phyloP scores from a whole-genome alignment of 2,113 vertebrate species.

The Cettia cetti region DNA sequence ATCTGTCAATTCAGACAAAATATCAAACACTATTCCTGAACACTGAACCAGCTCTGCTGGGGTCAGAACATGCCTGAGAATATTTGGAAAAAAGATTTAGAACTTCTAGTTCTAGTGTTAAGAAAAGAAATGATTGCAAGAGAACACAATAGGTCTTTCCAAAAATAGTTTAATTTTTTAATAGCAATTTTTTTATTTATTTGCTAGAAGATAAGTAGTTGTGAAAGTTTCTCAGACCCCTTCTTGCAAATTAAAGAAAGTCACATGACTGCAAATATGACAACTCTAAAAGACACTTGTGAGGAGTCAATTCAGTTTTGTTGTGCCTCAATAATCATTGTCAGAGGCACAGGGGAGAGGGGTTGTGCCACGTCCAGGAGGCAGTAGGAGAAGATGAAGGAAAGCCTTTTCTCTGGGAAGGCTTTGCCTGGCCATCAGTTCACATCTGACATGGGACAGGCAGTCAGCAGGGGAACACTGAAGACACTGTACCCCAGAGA shows the following conservation, averaged over 20 bases:
- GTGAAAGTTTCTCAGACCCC: not conserved
- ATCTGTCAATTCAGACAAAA: not conserved
- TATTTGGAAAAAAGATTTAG: not conserved
- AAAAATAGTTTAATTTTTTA: not conserved
- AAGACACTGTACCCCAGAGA: not conserved
- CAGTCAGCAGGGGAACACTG: too few relatives aligned
- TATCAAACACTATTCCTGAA: not conserved
- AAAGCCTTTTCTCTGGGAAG: too few relatives aligned
- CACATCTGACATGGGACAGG: not conserved
- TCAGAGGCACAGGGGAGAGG: too few relatives aligned
- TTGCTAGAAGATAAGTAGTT: not conserved
- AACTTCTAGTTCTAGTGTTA: not conserved
- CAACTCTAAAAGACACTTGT: not conserved
- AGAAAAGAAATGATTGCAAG: not conserved
- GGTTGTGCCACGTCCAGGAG: too few relatives aligned
- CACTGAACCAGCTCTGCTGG: not conserved
- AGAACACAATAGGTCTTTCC: not conserved
- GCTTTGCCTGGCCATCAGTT: not conserved
- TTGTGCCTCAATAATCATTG: too few relatives aligned
- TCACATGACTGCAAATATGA: not conserved
- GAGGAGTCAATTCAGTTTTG: not conserved
- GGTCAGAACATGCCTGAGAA: not conserved
- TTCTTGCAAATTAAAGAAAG: not conserved
- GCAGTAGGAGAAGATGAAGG: not conserved
- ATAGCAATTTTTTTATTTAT: not conserved